A percentile compares a stretch with the other conserved stretches of the same genome.
Conservation (phyloP, 2,797 vertebrate species). For the Amblyraja radiata region DNA sequence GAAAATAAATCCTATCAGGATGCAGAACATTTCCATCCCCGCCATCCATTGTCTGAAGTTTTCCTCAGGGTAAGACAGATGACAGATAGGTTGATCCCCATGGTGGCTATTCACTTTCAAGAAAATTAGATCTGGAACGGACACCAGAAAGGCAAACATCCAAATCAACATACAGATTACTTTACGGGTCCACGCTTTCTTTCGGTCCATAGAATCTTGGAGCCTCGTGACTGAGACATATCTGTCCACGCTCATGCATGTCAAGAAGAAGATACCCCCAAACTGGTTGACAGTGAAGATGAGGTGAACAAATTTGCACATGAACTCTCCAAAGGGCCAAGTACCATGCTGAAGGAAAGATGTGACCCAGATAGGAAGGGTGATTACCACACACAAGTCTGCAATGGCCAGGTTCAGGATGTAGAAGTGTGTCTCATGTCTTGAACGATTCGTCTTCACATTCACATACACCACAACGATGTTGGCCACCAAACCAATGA, state of each 20-base stretch:
- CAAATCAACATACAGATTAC: slow-evolving; percentile 74
- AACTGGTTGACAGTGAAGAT: slow-evolving; percentile 91
- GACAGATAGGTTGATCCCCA: slow-evolving; percentile 72
- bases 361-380: slow-evolving; percentile 85
- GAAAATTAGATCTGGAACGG: slow-evolving; percentile 85
- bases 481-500: slow-evolving; percentile 81
- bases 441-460: slow-evolving; percentile 74
- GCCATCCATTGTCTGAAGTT: slow-evolving; percentile 81
- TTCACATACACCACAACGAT: slow-evolving; percentile 88
- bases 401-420: slow-evolving; percentile 83
- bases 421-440: slow-evolving; percentile 85
- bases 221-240: slow-evolving; percentile 71
- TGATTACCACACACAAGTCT: slow-evolving; percentile 81
- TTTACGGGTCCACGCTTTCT: slow-evolving; percentile 63
- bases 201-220: slow-evolving; percentile 50
- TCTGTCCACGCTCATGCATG: slow-evolving; percentile 92
- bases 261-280: slow-evolving; percentile 89
- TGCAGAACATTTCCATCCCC: slow-evolving; percentile 82
- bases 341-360: slow-evolving; percentile 82
- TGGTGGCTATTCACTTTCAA: slow-evolving; percentile 68
- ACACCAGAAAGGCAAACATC: slow-evolving; percentile 78
- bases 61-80: slow-evolving; percentile 77
- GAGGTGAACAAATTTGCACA: slow-evolving; percentile 84
- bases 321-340: slow-evolving; percentile 85
- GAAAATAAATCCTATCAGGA: slow-evolving; percentile 80